Evolutionary conservation across 2,797 vertebrate genomes (phyloP).

Genomic region (Coreius guichenoti): DNA sequence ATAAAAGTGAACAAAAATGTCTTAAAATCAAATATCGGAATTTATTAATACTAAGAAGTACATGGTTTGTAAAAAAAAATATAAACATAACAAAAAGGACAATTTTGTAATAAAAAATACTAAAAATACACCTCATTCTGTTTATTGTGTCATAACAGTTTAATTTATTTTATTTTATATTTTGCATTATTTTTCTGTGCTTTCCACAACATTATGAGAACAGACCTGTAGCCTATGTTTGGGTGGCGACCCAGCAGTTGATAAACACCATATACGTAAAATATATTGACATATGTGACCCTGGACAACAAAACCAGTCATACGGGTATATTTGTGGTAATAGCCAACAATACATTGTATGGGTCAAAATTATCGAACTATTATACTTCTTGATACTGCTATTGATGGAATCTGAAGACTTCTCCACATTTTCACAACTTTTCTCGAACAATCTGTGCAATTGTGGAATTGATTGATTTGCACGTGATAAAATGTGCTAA

Average conservation of each 20-base stretch:
- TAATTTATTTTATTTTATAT: background rate
- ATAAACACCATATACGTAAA: background rate
- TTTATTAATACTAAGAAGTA: background rate
- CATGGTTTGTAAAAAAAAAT: background rate
- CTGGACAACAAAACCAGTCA: too few species aligned
- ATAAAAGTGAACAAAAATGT: background rate
- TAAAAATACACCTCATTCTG: background rate
- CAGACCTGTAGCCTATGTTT: background rate
- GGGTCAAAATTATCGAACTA: too few species aligned
- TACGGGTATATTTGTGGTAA: too few species aligned
- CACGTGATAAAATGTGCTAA: background rate
- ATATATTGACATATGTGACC: background rate
- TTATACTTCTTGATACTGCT: too few species aligned
- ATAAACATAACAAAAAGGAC: too few species aligned
- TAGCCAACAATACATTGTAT: too few species aligned
- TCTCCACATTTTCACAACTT: background rate
- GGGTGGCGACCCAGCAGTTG: background rate
- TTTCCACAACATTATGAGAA: background rate
- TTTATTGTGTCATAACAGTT: background rate
- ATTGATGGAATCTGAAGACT: background rate
- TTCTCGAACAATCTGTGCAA: background rate
- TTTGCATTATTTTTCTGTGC: background rate
- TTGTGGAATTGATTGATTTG: background rate
- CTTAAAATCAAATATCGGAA: background rate
- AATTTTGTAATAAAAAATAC: too few species aligned